Conservation (phyloP, 2,888 invertebrate genomes). For the Bibio marci region DNA sequence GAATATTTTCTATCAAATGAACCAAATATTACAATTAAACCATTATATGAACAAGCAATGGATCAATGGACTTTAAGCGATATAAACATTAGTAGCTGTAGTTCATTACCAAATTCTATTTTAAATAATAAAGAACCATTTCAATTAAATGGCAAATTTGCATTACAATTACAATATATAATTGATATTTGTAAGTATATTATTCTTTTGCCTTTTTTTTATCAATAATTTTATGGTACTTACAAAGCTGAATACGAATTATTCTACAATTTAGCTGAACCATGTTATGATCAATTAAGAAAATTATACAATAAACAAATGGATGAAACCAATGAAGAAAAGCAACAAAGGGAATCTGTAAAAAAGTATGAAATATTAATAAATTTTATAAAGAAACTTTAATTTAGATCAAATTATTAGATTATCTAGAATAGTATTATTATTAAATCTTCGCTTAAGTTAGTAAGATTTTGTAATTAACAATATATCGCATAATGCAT, state of each 20-base stretch:
- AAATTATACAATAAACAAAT: conserved; percentile 7
- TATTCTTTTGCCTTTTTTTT: conserved; percentile 14
- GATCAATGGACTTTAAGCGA: conserved; percentile 37
- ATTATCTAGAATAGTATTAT: background rate
- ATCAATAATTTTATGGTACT: background rate
- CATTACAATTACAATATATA: conserved; percentile 32
- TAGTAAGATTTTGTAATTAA: too few species aligned
- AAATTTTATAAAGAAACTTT: background rate
- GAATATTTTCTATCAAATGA: conserved; percentile 7
- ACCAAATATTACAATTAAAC: conserved; percentile 15
- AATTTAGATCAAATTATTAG: background rate
- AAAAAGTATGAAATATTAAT: background rate
- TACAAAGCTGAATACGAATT: background rate
- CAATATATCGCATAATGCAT: too few species aligned
- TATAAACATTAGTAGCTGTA: conserved; percentile 32
- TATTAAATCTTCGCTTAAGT: too few species aligned
- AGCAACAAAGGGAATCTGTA: conserved; percentile 2
- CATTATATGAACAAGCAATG: conserved; percentile 29
- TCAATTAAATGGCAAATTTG: conserved; percentile 28
- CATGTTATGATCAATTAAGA: conserved; percentile 8
- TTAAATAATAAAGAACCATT: conserved; percentile 19
- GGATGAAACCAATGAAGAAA: conserved; percentile 6
- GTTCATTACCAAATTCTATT: conserved; percentile 32
- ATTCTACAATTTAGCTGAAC: conserved; percentile 6
- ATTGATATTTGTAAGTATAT: conserved; percentile 33